Conservation (phyloP, 2,797 vertebrate genomes). For the Peromyscus nudipes region DNA sequence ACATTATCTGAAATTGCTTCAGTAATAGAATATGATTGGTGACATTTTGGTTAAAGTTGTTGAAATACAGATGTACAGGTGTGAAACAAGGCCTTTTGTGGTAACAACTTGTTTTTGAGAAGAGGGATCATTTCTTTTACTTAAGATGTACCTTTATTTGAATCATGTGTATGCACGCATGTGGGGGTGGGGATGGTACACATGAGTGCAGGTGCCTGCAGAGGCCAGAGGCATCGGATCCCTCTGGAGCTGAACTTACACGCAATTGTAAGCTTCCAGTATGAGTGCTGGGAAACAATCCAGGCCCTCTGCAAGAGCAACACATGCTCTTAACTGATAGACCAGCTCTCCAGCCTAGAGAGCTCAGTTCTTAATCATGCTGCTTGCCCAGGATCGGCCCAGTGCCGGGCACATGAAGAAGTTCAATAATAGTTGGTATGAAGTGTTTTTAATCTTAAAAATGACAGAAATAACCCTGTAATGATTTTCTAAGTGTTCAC, state of each 20-base stretch:
- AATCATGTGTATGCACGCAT: background rate
- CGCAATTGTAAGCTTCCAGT: background rate
- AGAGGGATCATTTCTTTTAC: background rate
- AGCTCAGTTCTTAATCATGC: background rate
- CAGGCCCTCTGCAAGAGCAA: background rate
- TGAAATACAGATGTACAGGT: background rate
- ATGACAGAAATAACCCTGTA: constrained; percentile 45
- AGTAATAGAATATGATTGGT: background rate
- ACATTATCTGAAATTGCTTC: background rate
- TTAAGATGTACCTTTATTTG: background rate
- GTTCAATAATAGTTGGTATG: background rate
- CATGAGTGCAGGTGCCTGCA: background rate
- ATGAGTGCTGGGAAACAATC: background rate
- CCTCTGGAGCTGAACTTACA: background rate
- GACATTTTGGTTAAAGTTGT: background rate
- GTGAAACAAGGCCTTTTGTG: background rate
- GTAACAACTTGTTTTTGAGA: constrained; percentile 14
- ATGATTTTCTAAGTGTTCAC: constrained; percentile 38
- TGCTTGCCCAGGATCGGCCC: background rate
- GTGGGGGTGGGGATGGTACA: too few relatives aligned
- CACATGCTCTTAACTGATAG: background rate
- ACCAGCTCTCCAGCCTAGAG: background rate
- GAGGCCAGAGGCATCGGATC: background rate
- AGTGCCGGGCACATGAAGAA: background rate
- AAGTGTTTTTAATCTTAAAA: constrained; percentile 8